Base-by-base conservation (phyloP, 2,888 invertebrate genomes). In the Plagodis pulveraria region DNA sequence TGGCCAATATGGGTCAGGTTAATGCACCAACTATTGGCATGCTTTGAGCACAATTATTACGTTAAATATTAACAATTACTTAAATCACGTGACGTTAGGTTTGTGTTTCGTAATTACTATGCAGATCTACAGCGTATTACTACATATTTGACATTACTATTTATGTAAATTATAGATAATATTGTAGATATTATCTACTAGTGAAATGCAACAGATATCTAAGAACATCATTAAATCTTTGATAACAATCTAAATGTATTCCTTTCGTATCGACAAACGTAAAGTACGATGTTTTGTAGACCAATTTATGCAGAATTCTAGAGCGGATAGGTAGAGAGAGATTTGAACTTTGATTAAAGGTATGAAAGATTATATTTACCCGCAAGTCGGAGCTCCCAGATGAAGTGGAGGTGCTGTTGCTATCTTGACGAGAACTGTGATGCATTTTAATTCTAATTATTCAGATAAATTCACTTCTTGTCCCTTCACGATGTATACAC, bases 371-470 rank as follows among this genome's bases (percentile, higher is more conserved):
- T 10, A 66, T 70, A 78, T 73, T 83, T 84, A 92, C 91, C 89
- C 85, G 80, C 42, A 88, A 70, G 69, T 91, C 90, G 1, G 91
- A 88, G 63, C 85, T 86, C 34, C 87, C 89, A 33, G 89, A 91
- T 5, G 91, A 90, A 0, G 89, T 89, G 1, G 91, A 89, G 12
- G 81, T 86, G 66, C 84, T 88, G 71, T 84, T 85, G 68, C 80
- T 80, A 42, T 83, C 82, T 61, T 84, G 69, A n/a, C 84, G 80
- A 62, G 80, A 80, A 70, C 82, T 83, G 63, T 80, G 84, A 73
- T 84, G 78, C 82, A 83, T 83, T 58, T 65, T 73, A 47, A 48
- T 59, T 41, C 22, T 22, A 51, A 56, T 33, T 60, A 48, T 36
- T 11, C 52, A 50, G 11, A 11, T 43, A 48, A 50, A 56, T 51